A percentile compares a stretch with the other conserved stretches of the same genome.
Evolutionary conservation across 2,797 vertebrate genomes (phyloP).

Genomic region (Meda fulgida): DNA sequence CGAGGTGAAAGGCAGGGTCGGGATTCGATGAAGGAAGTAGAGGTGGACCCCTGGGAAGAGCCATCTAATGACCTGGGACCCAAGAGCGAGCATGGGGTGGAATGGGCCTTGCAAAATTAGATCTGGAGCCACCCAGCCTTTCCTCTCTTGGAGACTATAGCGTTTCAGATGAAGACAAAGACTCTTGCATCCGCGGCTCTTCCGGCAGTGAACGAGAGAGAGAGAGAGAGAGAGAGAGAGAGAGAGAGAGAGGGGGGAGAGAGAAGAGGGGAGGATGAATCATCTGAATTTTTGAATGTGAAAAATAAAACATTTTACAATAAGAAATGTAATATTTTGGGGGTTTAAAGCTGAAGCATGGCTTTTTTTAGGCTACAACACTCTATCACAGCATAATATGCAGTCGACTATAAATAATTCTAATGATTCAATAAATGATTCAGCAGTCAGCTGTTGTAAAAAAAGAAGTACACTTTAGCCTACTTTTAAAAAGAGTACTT

Average conservation of each 20-base stretch:
- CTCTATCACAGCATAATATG: not conserved
- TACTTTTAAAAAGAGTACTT: not conserved
- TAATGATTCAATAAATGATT: too few relatives aligned
- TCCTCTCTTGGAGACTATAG: slow-evolving; percentile 60
- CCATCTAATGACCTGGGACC: slow-evolving; percentile 64
- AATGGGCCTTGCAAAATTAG: slow-evolving; percentile 61
- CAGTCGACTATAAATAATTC: not conserved
- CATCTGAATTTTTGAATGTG: slow-evolving; percentile 35
- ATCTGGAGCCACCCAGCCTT: slow-evolving; percentile 61
- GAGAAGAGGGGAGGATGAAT: slow-evolving; percentile 43
- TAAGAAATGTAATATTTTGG: slow-evolving; percentile 19
- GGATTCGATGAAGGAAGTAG: slow-evolving; percentile 55
- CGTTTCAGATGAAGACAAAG: slow-evolving; percentile 57
- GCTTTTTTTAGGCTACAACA: not conserved
- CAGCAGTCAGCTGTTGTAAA: not conserved
- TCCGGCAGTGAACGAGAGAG: slow-evolving; percentile 47
- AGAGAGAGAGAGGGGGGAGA: too few relatives aligned
- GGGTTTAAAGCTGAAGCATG: not conserved
- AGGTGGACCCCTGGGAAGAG: slow-evolving; percentile 56
- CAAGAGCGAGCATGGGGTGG: slow-evolving; percentile 54
- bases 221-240: too few relatives aligned
- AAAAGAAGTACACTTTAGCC: not conserved
- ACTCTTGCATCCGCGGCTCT: slow-evolving; percentile 44
- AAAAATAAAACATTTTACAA: slow-evolving; percentile 30
- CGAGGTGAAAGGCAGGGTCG: slow-evolving; percentile 55